phyloP scores from a whole-genome alignment of 2,888 invertebrate genomes.

The Leptopilina drosophilae region DNA sequence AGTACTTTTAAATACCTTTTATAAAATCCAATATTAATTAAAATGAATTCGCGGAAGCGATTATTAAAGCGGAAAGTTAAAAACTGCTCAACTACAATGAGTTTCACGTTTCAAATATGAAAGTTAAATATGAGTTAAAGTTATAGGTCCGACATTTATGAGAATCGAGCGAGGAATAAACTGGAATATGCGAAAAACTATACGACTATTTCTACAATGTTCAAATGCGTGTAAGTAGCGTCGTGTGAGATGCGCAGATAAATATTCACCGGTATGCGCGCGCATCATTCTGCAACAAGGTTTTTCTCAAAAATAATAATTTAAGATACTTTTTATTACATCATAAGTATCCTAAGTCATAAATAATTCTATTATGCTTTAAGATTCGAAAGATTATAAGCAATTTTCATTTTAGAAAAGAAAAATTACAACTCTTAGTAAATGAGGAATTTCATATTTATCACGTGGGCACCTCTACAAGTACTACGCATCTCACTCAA shows the following conservation, averaged over 20 bases:
- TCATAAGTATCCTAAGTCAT: neutral
- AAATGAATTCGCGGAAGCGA: no score
- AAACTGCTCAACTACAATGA: no score
- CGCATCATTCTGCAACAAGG: neutral
- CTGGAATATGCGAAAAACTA: neutral
- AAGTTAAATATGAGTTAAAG: no score
- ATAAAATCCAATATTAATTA: no score
- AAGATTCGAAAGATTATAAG: neutral
- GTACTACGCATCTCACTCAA: no score
- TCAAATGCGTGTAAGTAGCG: no score
- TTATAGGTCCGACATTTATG: no score
- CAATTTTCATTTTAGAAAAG: neutral
- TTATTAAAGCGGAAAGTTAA: no score
- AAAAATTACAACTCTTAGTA: neutral
- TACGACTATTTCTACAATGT: no score
- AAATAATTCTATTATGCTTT: neutral
- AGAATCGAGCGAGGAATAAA: neutral
- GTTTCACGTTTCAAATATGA: no score
- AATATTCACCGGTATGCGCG: neutral
- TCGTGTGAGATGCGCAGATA: neutral
- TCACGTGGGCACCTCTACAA: neutral
- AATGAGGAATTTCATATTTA: slow-evolving; percentile 1
- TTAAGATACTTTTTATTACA: no score
- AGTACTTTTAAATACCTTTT: no score
- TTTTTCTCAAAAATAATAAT: neutral